Conservation (phyloP, 2,888 invertebrate species). For the Nasonia oneida region DNA sequence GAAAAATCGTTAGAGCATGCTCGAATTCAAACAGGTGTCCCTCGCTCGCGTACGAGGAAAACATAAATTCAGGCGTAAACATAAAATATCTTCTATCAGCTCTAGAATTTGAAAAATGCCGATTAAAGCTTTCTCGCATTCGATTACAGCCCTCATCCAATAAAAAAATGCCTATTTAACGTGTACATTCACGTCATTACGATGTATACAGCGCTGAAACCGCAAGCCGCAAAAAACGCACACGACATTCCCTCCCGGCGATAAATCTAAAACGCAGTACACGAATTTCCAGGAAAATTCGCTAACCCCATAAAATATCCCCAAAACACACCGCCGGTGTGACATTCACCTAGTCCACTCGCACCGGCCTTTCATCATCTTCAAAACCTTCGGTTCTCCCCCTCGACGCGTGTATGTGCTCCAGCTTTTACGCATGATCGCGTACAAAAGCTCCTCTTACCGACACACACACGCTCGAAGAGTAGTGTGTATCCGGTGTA, state of each 20-base stretch:
- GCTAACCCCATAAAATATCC: slow-evolving; percentile 10
- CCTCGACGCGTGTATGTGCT: neutral
- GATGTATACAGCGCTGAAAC: neutral
- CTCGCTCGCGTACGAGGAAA: neutral
- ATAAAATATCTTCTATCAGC: no score
- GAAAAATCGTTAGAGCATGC: neutral
- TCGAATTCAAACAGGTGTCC: neutral
- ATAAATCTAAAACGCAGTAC: neutral
- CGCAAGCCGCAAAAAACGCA: neutral
- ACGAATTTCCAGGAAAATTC: neutral
- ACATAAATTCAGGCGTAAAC: neutral
- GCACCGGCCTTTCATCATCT: neutral
- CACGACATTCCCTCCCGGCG: neutral
- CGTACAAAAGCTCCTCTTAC: slow-evolving; percentile 8
- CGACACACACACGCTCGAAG: neutral
- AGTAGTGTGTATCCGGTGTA: neutral
- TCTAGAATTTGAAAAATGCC: no score
- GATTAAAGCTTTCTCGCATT: neutral
- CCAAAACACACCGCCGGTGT: neutral
- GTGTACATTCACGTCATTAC: no score
- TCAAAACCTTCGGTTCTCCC: neutral
- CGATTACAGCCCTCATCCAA: neutral
- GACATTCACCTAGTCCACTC: neutral
- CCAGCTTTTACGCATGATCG: slow-evolving; percentile 7
- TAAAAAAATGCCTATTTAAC: no score